Evolutionary conservation across 2,113 vertebrate species (phyloP).

Genomic region (Hyperoodon ampullatus): DNA sequence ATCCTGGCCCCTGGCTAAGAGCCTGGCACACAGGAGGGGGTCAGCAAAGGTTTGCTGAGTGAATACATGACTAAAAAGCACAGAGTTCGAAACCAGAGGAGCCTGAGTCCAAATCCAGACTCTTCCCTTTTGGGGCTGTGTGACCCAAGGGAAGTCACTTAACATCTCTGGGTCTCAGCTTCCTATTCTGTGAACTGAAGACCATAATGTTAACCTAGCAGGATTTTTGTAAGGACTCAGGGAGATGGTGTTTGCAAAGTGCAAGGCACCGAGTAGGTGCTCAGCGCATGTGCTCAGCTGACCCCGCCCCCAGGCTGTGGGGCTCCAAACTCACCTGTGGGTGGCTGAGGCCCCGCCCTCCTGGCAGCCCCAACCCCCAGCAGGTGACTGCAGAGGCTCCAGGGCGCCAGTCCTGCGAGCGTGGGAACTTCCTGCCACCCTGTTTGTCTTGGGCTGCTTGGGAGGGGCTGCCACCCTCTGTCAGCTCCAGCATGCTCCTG

Average conservation of each 20-base stretch:
- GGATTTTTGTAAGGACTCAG: fast-evolving
- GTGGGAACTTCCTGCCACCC: constrained; percentile 76
- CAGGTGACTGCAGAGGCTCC: neutral
- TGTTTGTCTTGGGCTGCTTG: constrained; percentile 68
- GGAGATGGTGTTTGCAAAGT: fast-evolving
- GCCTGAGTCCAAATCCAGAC: fast-evolving
- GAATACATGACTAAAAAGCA: fast-evolving
- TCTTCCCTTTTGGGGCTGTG: neutral
- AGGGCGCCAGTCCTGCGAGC: neutral
- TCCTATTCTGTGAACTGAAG: neutral
- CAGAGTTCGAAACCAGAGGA: neutral
- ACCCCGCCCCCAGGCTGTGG: neutral
- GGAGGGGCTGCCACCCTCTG: constrained; percentile 47
- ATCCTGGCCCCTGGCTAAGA: fast-evolving
- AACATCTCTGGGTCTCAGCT: neutral
- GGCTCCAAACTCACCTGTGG: constrained; percentile 20
- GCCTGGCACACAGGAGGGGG: neutral
- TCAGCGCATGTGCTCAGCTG: fast-evolving
- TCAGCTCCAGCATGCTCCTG: constrained; percentile 8
- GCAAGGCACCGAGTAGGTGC: fast-evolving
- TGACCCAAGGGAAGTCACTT: neutral
- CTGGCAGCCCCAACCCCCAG: neutral
- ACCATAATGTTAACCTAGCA: too few species aligned
- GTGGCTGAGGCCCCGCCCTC: neutral
- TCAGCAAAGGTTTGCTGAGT: neutral